phyloP scores from a whole-genome alignment of 2,113 vertebrate species.

The Daboia siamensis region DNA sequence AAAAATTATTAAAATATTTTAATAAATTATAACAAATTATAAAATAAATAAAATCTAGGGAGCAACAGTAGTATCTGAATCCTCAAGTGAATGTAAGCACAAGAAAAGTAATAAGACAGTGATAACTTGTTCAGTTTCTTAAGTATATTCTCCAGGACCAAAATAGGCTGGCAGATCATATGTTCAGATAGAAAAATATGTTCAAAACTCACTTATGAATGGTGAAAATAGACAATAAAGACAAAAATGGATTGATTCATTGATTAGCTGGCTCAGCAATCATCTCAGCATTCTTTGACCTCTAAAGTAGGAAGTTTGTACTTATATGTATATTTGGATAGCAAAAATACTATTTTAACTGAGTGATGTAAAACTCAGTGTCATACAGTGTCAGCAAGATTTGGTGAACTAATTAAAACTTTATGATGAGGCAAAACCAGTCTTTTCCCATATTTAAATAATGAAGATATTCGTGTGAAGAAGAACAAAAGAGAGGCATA shows the following conservation, averaged over 20 bases:
- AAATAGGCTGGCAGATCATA: constrained; percentile 10
- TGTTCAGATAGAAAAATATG: constrained; percentile 7
- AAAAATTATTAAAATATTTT: too few species aligned
- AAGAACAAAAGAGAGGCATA: neutral
- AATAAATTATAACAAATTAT: too few species aligned
- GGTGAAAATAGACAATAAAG: too few species aligned
- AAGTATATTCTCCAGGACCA: constrained; percentile 10
- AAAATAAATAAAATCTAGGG: neutral
- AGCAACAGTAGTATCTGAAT: constrained; percentile 12
- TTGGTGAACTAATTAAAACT: neutral
- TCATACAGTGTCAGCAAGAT: too few species aligned
- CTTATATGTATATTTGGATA: too few species aligned
- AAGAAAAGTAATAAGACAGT: constrained; percentile 3
- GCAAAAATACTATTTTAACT: too few species aligned
- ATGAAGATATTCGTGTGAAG: neutral
- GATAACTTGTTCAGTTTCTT: constrained; percentile 30
- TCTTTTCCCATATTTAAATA: neutral
- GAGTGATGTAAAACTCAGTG: too few species aligned
- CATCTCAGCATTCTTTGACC: too few species aligned
- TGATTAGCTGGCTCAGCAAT: too few species aligned
- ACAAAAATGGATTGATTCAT: too few species aligned
- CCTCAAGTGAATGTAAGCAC: constrained; percentile 18
- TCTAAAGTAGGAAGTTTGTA: too few species aligned
- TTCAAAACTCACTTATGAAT: neutral
- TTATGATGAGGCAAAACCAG: neutral